Conservation (phyloP, 2,888 invertebrate species). For the Amaurobius ferox region DNA sequence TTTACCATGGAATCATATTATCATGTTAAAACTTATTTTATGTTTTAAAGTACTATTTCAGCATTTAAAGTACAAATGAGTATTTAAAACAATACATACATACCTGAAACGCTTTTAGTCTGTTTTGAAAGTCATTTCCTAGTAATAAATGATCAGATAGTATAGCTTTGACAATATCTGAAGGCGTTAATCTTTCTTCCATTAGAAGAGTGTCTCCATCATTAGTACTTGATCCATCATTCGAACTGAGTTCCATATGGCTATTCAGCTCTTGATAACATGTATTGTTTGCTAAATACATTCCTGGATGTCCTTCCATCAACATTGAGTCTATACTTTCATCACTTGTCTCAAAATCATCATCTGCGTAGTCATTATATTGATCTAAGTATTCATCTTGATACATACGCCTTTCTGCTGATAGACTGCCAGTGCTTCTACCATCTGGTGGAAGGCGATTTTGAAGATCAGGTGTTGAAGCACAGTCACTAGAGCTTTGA, state of each 20-base stretch:
- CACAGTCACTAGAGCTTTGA: slow-evolving; percentile 61
- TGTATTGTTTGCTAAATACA: slow-evolving; percentile 79
- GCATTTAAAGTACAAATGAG: too few species aligned
- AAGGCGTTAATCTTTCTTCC: slow-evolving; percentile 65
- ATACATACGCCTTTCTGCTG: slow-evolving; percentile 59
- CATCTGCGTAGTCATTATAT: slow-evolving; percentile 60
- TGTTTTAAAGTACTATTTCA: too few species aligned
- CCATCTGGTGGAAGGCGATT: slow-evolving; percentile 66
- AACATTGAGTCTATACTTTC: slow-evolving; percentile 78
- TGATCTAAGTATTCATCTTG: slow-evolving; percentile 51
- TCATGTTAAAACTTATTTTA: too few species aligned
- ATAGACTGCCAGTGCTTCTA: slow-evolving; percentile 64
- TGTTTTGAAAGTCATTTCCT: slow-evolving; percentile 79
- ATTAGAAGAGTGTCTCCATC: slow-evolving; percentile 58
- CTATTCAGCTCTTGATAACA: slow-evolving; percentile 81
- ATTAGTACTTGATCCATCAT: slow-evolving; percentile 68
- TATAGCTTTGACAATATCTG: slow-evolving; percentile 80
- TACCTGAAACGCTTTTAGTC: slow-evolving; percentile 79
- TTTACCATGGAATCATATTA: too few species aligned
- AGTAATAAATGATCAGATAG: slow-evolving; percentile 81
- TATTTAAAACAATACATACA: too few species aligned
- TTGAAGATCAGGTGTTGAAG: slow-evolving; percentile 62
- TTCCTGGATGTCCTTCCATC: slow-evolving; percentile 79
- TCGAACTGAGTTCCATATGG: slow-evolving; percentile 77
- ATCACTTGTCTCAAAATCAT: slow-evolving; percentile 77